phyloP scores from a whole-genome alignment of 2,113 vertebrate species.

The Ahaetulla prasina region DNA sequence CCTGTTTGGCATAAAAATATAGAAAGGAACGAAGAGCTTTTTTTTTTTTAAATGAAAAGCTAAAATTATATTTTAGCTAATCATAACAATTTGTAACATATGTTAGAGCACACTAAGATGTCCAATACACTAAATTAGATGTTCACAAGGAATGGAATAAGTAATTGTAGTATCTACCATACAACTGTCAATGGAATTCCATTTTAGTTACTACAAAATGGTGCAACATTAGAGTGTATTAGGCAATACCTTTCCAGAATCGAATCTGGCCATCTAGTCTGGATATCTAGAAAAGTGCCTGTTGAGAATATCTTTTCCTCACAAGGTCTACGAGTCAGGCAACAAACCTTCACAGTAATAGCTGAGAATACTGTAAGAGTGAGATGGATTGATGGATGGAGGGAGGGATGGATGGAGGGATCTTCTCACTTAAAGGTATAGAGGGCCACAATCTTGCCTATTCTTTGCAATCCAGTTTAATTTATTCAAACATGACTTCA shows the following conservation, averaged over 20 bases:
- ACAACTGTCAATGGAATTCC: neutral
- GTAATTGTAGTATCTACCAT: neutral
- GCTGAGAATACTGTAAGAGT: neutral
- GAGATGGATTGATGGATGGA: neutral
- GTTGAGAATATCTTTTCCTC: neutral
- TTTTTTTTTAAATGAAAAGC: neutral
- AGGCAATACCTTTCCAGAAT: neutral
- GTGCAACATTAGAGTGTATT: neutral
- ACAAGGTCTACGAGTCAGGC: neutral
- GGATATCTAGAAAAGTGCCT: neutral
- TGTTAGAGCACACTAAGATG: neutral
- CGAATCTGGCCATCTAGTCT: neutral
- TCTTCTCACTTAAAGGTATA: neutral
- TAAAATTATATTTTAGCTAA: constrained; percentile 1
- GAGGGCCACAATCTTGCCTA: neutral
- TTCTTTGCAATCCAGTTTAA: neutral
- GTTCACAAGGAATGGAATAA: neutral
- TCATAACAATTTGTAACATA: neutral
- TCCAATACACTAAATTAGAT: neutral
- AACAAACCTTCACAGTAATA: neutral
- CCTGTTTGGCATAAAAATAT: constrained; percentile 63
- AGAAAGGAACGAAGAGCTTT: constrained; percentile 29
- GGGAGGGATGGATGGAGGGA: too few relatives aligned
- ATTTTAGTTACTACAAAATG: neutral
- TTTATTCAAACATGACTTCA: neutral